These are phyloP conservation scores for Hydraecia micacea DNA, from an alignment of 2,888 invertebrate species.

Conservation along the genomic window DNA sequence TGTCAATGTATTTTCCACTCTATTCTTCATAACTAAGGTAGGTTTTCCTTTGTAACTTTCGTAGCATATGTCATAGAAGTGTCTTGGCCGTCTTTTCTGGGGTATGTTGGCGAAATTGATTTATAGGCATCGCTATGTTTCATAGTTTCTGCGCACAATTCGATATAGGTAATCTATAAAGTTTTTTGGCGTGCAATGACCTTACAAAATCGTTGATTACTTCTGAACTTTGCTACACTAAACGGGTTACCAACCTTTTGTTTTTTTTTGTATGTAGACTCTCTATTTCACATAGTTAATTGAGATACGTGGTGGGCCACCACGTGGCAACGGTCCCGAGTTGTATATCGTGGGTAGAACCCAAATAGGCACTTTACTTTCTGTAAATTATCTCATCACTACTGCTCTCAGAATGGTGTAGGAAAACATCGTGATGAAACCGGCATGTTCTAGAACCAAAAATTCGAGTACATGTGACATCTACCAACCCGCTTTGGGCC, in stretches of 20 bases:
- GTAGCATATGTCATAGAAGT: slow-evolving; percentile 61
- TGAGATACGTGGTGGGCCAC: too few species aligned
- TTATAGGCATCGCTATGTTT: slow-evolving; percentile 76
- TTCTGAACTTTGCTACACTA: neutral
- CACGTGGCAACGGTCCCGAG: neutral
- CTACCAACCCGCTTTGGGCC: neutral
- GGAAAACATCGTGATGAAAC: neutral
- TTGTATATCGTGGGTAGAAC: neutral
- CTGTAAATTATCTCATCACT: neutral
- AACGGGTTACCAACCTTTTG: neutral
- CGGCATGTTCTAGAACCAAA: neutral
- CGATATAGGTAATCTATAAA: slow-evolving; percentile 42
- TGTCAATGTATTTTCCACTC: slow-evolving; percentile 31
- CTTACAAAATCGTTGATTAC: neutral
- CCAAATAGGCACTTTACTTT: neutral
- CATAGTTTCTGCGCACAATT: slow-evolving; percentile 69
- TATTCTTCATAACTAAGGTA: neutral
- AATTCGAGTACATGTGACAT: neutral
- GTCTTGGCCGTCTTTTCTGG: slow-evolving; percentile 55
- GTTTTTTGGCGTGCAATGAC: neutral
- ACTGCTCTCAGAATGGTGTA: neutral
- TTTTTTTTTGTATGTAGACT: neutral
- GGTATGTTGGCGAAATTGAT: slow-evolving; percentile 77
- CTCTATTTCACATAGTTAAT: neutral
- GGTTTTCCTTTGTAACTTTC: slow-evolving; percentile 20